phyloP scores from a whole-genome alignment of 2,113 vertebrate genomes.

The Dipodomys ordii region DNA sequence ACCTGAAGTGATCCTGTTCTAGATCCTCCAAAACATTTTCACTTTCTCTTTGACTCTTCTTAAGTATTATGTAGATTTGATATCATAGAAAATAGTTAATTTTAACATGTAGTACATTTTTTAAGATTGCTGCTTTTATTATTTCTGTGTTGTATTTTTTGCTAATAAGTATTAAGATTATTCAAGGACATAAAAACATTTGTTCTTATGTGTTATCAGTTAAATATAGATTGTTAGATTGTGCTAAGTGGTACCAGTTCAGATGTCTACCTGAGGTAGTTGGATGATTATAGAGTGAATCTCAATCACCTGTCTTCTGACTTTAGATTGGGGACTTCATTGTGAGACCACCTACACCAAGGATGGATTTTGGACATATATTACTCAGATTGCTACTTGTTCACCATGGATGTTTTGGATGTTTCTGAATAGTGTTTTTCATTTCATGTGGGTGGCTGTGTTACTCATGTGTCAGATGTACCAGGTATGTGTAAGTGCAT shows the following conservation, averaged over 20 bases:
- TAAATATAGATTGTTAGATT: neutral
- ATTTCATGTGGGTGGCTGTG: slow-evolving; percentile 99
- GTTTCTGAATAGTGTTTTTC: slow-evolving; percentile 99
- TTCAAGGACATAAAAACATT: slow-evolving; percentile 16
- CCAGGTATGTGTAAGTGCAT: slow-evolving; percentile 89
- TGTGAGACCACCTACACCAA: slow-evolving; percentile 95
- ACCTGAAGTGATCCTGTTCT: neutral
- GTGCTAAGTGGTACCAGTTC: neutral
- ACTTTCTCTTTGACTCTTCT: neutral
- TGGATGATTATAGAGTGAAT: neutral
- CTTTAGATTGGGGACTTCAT: slow-evolving; percentile 96
- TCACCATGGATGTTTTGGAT: slow-evolving; percentile 99
- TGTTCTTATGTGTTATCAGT: neutral
- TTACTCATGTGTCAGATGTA: slow-evolving; percentile 99
- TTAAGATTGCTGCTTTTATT: slow-evolving; percentile 34
- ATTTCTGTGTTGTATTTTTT: neutral
- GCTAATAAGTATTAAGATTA: neutral
- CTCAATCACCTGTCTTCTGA: neutral
- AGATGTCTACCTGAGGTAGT: neutral
- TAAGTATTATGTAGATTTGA: neutral
- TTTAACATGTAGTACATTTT: neutral
- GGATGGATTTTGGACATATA: slow-evolving; percentile 98
- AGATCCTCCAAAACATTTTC: too few species aligned
- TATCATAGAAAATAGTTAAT: slow-evolving; percentile 6
- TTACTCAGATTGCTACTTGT: slow-evolving; percentile 98